These are phyloP conservation scores for Pseudopleuronectes americanus DNA, from an alignment of 2,797 vertebrate genomes.

Conservation along the genomic window DNA sequence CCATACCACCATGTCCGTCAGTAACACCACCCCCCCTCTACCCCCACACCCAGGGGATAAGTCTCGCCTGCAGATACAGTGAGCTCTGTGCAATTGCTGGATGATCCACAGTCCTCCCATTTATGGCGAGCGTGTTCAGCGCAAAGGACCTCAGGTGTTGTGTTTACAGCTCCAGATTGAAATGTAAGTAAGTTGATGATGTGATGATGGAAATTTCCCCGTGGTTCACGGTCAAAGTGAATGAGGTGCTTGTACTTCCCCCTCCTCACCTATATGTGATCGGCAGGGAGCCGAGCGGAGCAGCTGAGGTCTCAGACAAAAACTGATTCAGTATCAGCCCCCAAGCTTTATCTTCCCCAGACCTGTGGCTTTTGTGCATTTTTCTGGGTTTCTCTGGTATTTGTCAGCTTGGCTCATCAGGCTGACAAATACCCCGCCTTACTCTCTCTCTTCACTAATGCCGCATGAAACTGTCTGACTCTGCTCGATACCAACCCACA, in stretches of 20 bases:
- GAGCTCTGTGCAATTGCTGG: constrained; percentile 53
- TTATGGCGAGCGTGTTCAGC: constrained; percentile 29
- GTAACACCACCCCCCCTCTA: constrained; percentile 9
- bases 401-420: constrained; percentile 31
- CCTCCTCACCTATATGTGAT: constrained; percentile 19
- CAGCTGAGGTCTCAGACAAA: constrained; percentile 32
- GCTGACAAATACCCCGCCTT: neutral
- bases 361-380: constrained; percentile 41
- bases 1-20: constrained; percentile 67
- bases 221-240: constrained; percentile 61
- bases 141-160: constrained; percentile 23
- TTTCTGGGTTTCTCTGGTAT: constrained; percentile 49
- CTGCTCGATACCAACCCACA: constrained; percentile 14
- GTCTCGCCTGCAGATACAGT: constrained; percentile 42
- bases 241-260: constrained; percentile 64
- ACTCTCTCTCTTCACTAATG: constrained; percentile 20
- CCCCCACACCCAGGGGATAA: neutral
- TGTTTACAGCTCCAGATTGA: constrained; percentile 46
- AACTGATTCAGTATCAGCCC: constrained; percentile 6
- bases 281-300: constrained; percentile 13
- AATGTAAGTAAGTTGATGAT: constrained; percentile 55
- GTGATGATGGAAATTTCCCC: constrained; percentile 69
- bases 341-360: constrained; percentile 27
- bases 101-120: constrained; percentile 45
- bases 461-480: constrained; percentile 31